Evolutionary conservation across 2,888 invertebrate genomes (phyloP).

Genomic region (Drosophila diplacantha): DNA sequence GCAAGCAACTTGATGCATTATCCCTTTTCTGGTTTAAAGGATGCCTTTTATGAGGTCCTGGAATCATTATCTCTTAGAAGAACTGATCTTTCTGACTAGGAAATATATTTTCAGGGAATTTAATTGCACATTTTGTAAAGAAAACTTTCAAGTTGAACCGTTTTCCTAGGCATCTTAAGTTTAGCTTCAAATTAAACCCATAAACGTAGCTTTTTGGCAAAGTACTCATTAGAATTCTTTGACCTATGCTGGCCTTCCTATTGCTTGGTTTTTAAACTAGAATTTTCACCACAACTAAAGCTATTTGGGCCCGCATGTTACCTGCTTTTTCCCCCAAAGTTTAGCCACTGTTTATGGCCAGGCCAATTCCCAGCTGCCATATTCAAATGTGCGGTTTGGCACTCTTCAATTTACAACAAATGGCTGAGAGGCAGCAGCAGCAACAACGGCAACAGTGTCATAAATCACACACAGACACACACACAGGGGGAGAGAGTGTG

Average conservation of each 20-base stretch:
- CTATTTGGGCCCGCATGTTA: neutral
- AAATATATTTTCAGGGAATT: neutral
- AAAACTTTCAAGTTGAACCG: neutral
- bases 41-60: neutral
- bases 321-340: neutral
- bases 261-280: too few species aligned
- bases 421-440: slow-evolving; percentile 43
- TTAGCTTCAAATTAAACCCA: neutral
- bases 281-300: neutral
- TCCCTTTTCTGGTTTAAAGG: neutral
- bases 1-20: slow-evolving; percentile 39
- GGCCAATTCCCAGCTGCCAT: slow-evolving; percentile 46
- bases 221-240: neutral
- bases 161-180: neutral
- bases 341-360: slow-evolving; percentile 5
- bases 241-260: neutral
- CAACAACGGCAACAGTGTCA: slow-evolving; percentile 41
- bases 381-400: slow-evolving; percentile 69
- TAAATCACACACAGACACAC: slow-evolving; percentile 48
- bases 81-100: neutral
- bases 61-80: neutral
- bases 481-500: slow-evolving; percentile 1
- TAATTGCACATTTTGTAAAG: neutral
- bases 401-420: slow-evolving; percentile 69
- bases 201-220: too few species aligned